Conservation (phyloP, 1,140 invertebrate species). For the Euschistus heros region DNA sequence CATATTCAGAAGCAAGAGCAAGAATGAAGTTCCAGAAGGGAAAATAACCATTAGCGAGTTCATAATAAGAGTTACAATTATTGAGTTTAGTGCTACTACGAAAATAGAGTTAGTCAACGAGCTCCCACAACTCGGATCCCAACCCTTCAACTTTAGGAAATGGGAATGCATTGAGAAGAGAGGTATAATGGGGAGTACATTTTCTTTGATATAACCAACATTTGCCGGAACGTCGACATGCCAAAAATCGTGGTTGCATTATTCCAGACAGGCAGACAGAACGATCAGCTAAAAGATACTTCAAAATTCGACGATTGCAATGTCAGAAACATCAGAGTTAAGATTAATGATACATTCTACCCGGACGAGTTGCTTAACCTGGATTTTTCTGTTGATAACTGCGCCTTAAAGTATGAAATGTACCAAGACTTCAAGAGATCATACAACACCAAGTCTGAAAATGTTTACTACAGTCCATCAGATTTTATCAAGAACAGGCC, state of each 20-base stretch:
- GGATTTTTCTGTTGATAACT: neutral
- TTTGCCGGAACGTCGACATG: neutral
- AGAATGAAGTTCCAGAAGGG: neutral
- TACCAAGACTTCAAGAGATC: too few species aligned
- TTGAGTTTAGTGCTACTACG: neutral
- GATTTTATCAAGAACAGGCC: neutral
- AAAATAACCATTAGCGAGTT: neutral
- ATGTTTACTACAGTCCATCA: neutral
- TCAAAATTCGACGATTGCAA: neutral
- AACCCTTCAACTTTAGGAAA: neutral
- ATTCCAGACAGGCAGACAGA: neutral
- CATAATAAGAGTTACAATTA: neutral
- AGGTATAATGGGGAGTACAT: neutral
- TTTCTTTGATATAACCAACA: neutral
- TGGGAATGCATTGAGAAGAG: slow-evolving; percentile 3
- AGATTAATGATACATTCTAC: slow-evolving; percentile 3
- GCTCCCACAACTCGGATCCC: neutral
- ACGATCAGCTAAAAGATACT: neutral
- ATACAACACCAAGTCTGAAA: neutral
- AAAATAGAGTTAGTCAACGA: too few species aligned
- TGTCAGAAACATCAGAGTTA: neutral
- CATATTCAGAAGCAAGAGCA: too few species aligned
- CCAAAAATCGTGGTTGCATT: neutral
- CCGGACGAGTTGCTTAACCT: neutral
- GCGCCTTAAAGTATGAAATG: neutral